These are phyloP conservation scores for Pachyrhynchus sulphureomaculatus DNA, from an alignment of 1,140 invertebrate genomes.

Conservation along the genomic window DNA sequence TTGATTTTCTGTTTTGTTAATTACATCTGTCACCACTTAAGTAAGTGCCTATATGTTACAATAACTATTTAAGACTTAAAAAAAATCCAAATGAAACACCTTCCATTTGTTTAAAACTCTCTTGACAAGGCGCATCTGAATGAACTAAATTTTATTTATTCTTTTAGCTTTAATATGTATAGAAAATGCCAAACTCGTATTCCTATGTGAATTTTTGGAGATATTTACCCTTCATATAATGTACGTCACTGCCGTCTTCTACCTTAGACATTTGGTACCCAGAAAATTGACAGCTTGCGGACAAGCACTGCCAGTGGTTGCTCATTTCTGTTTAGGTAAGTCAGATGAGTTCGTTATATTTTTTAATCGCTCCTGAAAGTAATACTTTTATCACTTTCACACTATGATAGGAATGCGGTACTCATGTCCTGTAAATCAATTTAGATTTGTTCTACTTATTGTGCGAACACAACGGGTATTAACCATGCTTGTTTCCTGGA, in stretches of 20 bases:
- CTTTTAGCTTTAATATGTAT: conserved; percentile 64
- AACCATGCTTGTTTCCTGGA: neutral
- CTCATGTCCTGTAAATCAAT: too few relatives aligned
- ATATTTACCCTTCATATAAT: conserved; percentile 79
- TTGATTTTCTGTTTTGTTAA: conserved; percentile 77
- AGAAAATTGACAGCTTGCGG: conserved; percentile 77
- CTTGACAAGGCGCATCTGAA: neutral
- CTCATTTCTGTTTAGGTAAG: conserved; percentile 78
- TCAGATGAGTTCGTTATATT: neutral
- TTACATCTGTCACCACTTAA: conserved; percentile 74
- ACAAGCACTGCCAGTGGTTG: conserved; percentile 77
- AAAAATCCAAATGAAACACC: too few relatives aligned
- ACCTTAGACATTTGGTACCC: conserved; percentile 78
- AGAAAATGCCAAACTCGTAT: conserved; percentile 62
- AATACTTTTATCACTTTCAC: too few relatives aligned
- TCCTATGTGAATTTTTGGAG: conserved; percentile 75
- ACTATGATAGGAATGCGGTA: too few relatives aligned
- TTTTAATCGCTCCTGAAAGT: neutral
- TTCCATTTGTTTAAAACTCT: too few relatives aligned
- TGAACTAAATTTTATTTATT: conserved; percentile 6
- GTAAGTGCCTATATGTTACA: too few relatives aligned
- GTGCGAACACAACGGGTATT: neutral
- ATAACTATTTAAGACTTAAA: too few relatives aligned
- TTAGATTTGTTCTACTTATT: too few relatives aligned
- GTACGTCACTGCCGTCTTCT: conserved; percentile 81